Percentiles rank a stretch among this genome's conserved stretches.
Conservation (phyloP, 2,797 vertebrate genomes). For the Eulemur rubriventer region DNA sequence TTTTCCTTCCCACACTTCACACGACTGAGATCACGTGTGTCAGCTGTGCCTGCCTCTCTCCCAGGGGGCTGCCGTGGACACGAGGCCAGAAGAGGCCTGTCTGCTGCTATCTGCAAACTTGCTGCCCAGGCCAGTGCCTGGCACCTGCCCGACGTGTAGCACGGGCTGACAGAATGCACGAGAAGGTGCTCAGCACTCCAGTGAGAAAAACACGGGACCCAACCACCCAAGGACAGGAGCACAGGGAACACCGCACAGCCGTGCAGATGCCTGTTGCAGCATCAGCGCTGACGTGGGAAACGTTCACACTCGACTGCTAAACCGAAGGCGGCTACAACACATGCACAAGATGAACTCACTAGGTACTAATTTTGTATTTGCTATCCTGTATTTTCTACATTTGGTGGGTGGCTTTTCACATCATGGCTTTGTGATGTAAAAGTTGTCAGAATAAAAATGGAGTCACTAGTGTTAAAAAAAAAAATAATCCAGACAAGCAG, state of each 20-base stretch:
- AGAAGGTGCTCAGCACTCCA: neutral
- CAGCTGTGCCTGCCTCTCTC: neutral
- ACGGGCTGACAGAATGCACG: neutral
- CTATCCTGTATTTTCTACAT: too few relatives aligned
- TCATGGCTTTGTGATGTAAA: neutral
- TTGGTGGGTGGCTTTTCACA: neutral
- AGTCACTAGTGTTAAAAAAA: neutral
- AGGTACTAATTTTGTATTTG: too few relatives aligned
- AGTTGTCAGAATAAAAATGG: neutral
- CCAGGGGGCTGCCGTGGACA: neutral
- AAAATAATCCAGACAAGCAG: neutral
- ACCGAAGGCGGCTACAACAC: too few relatives aligned
- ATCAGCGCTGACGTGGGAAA: fast-evolving
- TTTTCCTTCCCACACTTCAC: neutral
- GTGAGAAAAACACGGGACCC: neutral
- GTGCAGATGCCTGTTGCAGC: neutral
- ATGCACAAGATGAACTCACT: fast-evolving
- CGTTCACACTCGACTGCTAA: fast-evolving
- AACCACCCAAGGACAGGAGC: neutral
- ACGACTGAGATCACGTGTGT: neutral
- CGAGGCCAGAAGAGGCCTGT: neutral
- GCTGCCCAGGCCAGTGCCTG: neutral
- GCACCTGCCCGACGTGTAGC: neutral
- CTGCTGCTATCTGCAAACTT: neutral
- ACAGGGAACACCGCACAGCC: fast-evolving